A percentile compares a stretch with the other conserved stretches of the same genome.
Conservation (phyloP, 2,113 vertebrate species). For the Spermophilus dauricus region DNA sequence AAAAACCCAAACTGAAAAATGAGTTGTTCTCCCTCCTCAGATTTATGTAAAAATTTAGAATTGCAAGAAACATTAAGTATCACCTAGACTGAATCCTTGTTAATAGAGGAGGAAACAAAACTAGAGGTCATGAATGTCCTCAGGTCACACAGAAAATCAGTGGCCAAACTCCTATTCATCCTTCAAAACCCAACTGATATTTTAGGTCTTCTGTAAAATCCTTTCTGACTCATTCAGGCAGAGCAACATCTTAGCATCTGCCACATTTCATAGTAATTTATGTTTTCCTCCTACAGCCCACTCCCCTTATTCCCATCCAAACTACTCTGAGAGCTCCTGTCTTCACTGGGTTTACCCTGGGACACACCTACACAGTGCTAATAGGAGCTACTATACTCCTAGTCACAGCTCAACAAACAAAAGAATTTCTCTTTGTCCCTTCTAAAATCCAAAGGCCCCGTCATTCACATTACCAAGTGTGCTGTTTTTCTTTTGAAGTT, state of each 20-base stretch:
- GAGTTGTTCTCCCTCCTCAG: too few species aligned
- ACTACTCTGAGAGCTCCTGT: neutral
- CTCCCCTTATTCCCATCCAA: too few species aligned
- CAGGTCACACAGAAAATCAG: too few species aligned
- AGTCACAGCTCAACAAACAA: neutral
- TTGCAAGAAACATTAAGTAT: too few species aligned
- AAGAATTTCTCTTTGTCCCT: neutral
- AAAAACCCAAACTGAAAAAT: too few species aligned
- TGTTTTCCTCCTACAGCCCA: neutral
- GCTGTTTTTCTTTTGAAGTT: neutral
- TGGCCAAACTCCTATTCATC: conserved; percentile 20
- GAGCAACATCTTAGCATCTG: conserved; percentile 5
- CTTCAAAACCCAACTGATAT: conserved; percentile 32
- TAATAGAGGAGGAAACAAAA: too few species aligned
- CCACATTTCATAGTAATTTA: neutral
- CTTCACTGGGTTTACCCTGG: neutral
- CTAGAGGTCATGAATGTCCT: too few species aligned
- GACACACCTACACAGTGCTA: neutral
- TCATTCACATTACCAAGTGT: neutral
- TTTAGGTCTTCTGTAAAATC: neutral
- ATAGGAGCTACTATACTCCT: neutral
- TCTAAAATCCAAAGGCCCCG: neutral
- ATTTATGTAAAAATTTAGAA: too few species aligned
- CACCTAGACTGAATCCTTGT: too few species aligned
- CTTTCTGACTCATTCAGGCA: conserved; percentile 30